These are phyloP conservation scores for Rhinogobio ventralis DNA, from an alignment of 2,797 vertebrate species.

Conservation along the genomic window DNA sequence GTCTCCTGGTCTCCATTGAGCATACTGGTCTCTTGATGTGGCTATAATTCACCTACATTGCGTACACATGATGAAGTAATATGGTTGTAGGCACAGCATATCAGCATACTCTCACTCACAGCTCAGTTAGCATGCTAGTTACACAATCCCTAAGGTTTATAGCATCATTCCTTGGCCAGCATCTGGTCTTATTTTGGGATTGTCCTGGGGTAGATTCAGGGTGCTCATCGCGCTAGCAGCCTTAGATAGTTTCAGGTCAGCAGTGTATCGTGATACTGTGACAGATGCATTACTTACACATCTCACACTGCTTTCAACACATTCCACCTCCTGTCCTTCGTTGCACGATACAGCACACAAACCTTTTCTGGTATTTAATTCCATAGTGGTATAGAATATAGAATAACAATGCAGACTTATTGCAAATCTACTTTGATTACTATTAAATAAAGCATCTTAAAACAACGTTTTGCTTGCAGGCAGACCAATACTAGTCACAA, in stretches of 20 bases:
- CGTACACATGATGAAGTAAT: background rate
- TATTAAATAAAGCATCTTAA: background rate
- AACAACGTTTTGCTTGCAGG: background rate
- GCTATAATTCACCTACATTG: background rate
- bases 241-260: background rate
- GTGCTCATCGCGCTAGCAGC: background rate
- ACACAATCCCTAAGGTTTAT: constrained; percentile 7
- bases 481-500: background rate
- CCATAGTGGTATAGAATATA: background rate
- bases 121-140: background rate
- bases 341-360: background rate
- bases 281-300: constrained; percentile 31
- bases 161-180: background rate
- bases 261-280: constrained; percentile 29
- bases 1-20: background rate
- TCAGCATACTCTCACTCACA: background rate
- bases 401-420: background rate
- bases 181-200: constrained; percentile 8
- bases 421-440: background rate
- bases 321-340: background rate
- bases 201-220: background rate
- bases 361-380: background rate
- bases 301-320: constrained; percentile 1
- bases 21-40: too few species aligned
- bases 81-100: background rate